These are phyloP conservation scores for Lophotriccus pileatus DNA, from an alignment of 2,797 vertebrate species.

Conservation along the genomic window DNA sequence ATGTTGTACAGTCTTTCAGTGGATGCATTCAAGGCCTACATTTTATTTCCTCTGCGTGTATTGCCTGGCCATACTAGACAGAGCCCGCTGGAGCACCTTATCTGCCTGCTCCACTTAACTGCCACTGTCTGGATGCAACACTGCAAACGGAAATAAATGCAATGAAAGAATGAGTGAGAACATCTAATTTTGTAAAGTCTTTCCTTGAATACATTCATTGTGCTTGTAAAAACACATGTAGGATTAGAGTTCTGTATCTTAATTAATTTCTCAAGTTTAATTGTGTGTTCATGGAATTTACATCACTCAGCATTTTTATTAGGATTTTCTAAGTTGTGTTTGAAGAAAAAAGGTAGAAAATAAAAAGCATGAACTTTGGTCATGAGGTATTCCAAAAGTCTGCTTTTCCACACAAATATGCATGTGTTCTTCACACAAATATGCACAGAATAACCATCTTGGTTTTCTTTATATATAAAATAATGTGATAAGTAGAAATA, in stretches of 20 bases:
- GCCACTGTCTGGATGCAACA: not conserved
- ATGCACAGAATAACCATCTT: not conserved
- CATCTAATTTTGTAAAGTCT: not conserved
- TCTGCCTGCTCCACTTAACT: not conserved
- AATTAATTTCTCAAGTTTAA: not conserved
- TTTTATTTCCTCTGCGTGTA: not conserved
- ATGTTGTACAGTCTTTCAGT: not conserved
- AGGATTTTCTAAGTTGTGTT: not conserved
- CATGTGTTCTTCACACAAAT: not conserved
- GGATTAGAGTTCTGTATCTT: not conserved
- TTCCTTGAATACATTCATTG: not conserved
- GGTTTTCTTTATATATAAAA: not conserved
- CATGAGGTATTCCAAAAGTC: not conserved
- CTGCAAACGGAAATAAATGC: not conserved
- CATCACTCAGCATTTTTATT: not conserved
- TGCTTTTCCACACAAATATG: not conserved
- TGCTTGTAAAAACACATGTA: not conserved
- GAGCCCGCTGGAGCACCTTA: not conserved
- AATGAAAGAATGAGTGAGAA: not conserved
- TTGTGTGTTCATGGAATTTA: not conserved
- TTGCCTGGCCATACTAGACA: not conserved
- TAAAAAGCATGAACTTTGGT: not conserved
- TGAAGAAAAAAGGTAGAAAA: not conserved
- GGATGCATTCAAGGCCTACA: not conserved
- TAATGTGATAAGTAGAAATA: not conserved